Conservation (phyloP, 2,797 vertebrate species). For the Periparus ater region DNA sequence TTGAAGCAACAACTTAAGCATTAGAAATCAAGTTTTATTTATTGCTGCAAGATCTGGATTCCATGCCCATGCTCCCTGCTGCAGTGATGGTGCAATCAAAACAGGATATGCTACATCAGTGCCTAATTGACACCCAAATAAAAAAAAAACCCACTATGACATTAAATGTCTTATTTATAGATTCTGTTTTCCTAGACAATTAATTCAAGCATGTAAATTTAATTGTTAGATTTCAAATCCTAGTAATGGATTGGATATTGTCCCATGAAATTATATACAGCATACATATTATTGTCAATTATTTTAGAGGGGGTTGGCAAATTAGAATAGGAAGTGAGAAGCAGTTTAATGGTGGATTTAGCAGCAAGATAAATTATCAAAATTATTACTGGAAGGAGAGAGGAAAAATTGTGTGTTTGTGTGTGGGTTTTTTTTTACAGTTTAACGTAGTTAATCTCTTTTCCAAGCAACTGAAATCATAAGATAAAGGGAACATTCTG, state of each 20-base stretch:
- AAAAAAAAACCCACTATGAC: neutral
- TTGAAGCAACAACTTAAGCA: neutral
- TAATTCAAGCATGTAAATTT: slow-evolving; percentile 66
- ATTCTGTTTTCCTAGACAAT: slow-evolving; percentile 59
- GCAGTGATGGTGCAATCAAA: slow-evolving; percentile 7
- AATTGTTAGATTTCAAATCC: slow-evolving; percentile 49
- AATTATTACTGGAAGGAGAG: neutral
- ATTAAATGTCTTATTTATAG: slow-evolving; percentile 30
- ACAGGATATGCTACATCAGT: slow-evolving; percentile 29
- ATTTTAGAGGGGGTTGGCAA: neutral
- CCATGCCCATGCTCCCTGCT: neutral
- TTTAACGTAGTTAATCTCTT: neutral
- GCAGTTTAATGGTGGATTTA: neutral
- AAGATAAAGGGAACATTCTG: neutral
- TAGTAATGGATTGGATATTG: neutral
- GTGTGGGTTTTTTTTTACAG: neutral
- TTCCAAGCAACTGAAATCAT: neutral
- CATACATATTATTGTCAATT: neutral
- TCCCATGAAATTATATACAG: neutral
- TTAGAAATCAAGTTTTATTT: neutral
- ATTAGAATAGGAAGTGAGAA: slow-evolving; percentile 8
- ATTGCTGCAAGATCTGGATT: neutral
- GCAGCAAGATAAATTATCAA: neutral
- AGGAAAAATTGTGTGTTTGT: neutral
- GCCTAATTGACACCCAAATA: slow-evolving; percentile 41